Base-by-base conservation (phyloP, 1,140 invertebrate genomes). In the Grapholita molesta region DNA sequence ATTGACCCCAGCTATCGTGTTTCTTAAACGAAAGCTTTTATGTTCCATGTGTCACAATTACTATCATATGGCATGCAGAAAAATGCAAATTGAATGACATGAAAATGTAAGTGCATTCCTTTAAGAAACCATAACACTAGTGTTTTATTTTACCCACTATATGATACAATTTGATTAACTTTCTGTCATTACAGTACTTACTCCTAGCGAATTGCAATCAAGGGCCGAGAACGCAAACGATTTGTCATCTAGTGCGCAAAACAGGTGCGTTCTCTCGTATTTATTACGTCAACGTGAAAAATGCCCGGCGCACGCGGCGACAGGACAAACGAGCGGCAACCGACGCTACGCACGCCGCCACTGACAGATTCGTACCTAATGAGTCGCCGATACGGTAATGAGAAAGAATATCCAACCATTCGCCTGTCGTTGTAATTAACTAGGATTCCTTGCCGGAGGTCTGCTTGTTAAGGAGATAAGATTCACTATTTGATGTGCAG, bases 381-480 rank as follows among this genome's bases (percentile, higher is more conserved):
- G 75, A 77, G 73, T 53, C 75, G 70, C 64, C 64, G 70, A 68
- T 67, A 71, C 66, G 65, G 70, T 79, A 79, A 77, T 79, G 77
- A 75, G 77, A 79, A 79, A 79, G 73, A 77, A 77, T 79, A 79
- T 74, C 65, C 73, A 66, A 69, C 75, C 70, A 79, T 79, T 77
- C 48, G 71, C 65, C 69, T 73, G 77, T 75, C 70, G 55, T 23
- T 67, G 70, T 75, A 80, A 80, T 80, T 80, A 79, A 77, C 70
- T 70, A 70, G 69, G 67, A 74, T 80, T 70, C 70, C 68, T 38
- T 32, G 57, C 55, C 67, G 70, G 67, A 53, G 24, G 61, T 28
- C 23, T 30, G 66, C 71, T 69, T 72, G 69, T 76, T 66, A 38
- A 48, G 2, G 42, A 48, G 42, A 38, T 38, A 38, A 48, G 42